phyloP scores from a whole-genome alignment of 2,888 invertebrate species.

The Tachystola acroxantha region DNA sequence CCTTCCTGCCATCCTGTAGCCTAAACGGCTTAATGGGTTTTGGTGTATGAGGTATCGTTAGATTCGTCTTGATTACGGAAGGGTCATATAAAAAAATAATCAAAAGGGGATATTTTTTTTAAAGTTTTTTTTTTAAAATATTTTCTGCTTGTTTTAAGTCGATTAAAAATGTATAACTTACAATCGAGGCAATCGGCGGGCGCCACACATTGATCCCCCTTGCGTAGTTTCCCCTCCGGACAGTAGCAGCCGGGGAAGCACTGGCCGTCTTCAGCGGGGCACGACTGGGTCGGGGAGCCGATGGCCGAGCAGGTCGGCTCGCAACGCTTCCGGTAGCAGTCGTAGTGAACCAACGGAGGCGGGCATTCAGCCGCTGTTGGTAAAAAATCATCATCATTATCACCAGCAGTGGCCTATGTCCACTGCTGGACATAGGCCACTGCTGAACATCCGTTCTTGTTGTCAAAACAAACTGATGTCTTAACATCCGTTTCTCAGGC shows the following conservation, averaged over 20 bases:
- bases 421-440: not conserved
- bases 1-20: too few species aligned
- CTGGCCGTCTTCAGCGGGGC: slow-evolving; percentile 80
- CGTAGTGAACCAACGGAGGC: slow-evolving; percentile 86
- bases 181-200: slow-evolving; percentile 84
- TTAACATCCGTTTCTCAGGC: too few species aligned
- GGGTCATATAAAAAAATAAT: too few species aligned
- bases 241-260: slow-evolving; percentile 93
- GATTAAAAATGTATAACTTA: too few species aligned
- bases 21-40: too few species aligned
- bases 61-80: too few species aligned
- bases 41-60: too few species aligned
- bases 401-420: not conserved
- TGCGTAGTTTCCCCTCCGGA: slow-evolving; percentile 82
- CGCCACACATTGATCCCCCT: slow-evolving; percentile 80
- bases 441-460: too few species aligned
- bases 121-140: too few species aligned
- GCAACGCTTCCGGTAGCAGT: slow-evolving; percentile 88
- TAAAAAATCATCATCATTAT: slow-evolving; percentile 12
- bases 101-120: too few species aligned
- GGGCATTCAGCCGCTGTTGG: slow-evolving; percentile 83
- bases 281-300: slow-evolving; percentile 46
- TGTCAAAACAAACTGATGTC: too few species aligned
- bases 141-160: too few species aligned
- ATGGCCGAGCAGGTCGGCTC: slow-evolving; percentile 85